Evolutionary conservation across 2,888 invertebrate species (phyloP), one percentile per base, ranked within the genome.

Genomic region (Lomographa bimaculata): DNA sequence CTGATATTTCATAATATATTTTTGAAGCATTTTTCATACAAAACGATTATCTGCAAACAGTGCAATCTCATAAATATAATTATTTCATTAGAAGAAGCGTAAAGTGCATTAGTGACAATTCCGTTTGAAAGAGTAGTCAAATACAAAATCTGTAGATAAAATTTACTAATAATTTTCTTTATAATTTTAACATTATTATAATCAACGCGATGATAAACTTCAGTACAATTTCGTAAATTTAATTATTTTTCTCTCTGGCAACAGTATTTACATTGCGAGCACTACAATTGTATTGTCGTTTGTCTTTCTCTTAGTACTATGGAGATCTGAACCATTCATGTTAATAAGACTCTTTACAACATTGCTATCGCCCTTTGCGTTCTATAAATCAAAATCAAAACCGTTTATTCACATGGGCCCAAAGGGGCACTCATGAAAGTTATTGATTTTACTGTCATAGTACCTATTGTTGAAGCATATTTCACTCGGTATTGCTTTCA

Each of bases 281-380:
- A 75, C 78, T 77, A 63, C 60, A 57, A 60, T 58, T 71, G 79
- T 84, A 84, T 84, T 84, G 84, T 84, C 84, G 75, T 62, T 64
- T 70, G 70, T 79, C 75, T 70, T 74, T 64, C 68, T 58, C 50
- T 57, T 54, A 65, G 57, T 62, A 68, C 57, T 63, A 47, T 43
- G 29, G 20, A 41, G 10, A 36, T 59, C 58, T 57, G 64, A 61
- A 64, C 52, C 54, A 53, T 53, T 49, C 38, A 43, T 39, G 55
- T 45, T 53, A 60, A 71, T 61, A 66, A 49, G 47, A 58, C 7
- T 24, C 23, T 11, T 24, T 24, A 24, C 28, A 29, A n/a, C 5
- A 12, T 20, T 17, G n/a, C n/a, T n/a, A n/a, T n/a, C n/a, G n/a
- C n/a, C n/a, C 11, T 14, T 14, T 33, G 7, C 4, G 11, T 28